Percentiles rank a stretch among this genome's conserved stretches.
phyloP scores from a whole-genome alignment of 1,140 invertebrate species.

The Vollenhovia emeryi region DNA sequence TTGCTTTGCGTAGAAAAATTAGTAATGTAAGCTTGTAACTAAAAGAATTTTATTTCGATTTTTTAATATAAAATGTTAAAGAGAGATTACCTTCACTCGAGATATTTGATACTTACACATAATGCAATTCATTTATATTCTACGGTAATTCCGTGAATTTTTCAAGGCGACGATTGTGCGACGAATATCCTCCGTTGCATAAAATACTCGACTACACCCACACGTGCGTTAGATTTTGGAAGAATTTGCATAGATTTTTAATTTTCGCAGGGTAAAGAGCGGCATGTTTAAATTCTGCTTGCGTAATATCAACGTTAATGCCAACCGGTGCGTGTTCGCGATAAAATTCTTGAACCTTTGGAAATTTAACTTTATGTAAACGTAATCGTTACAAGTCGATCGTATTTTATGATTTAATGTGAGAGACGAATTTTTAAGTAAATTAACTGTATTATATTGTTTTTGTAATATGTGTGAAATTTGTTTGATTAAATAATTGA shows the following conservation, averaged over 20 bases:
- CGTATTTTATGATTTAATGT: neutral
- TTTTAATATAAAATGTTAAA: neutral
- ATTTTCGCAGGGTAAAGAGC: neutral
- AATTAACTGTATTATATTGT: neutral
- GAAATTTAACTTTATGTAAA: neutral
- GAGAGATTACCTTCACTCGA: neutral
- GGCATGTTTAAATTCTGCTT: conserved; percentile 34
- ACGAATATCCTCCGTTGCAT: conserved; percentile 12
- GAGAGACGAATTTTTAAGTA: neutral
- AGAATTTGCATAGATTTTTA: conserved; percentile 4
- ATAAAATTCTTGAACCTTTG: conserved; percentile 32
- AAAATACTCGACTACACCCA: neutral
- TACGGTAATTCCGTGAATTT: neutral
- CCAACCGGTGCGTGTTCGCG: neutral
- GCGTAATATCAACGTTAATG: conserved; percentile 8
- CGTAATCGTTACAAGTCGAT: neutral
- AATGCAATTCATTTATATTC: conserved; percentile 11
- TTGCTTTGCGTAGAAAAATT: neutral
- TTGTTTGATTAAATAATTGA: neutral
- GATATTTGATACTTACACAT: neutral
- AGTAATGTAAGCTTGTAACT: neutral
- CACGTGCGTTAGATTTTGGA: neutral
- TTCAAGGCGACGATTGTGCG: conserved; percentile 35
- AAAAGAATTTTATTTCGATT: conserved; percentile 9
- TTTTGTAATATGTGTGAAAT: neutral